Base-by-base conservation (phyloP, 2,888 invertebrate genomes). In the Pristionchus maxplancki region DNA sequence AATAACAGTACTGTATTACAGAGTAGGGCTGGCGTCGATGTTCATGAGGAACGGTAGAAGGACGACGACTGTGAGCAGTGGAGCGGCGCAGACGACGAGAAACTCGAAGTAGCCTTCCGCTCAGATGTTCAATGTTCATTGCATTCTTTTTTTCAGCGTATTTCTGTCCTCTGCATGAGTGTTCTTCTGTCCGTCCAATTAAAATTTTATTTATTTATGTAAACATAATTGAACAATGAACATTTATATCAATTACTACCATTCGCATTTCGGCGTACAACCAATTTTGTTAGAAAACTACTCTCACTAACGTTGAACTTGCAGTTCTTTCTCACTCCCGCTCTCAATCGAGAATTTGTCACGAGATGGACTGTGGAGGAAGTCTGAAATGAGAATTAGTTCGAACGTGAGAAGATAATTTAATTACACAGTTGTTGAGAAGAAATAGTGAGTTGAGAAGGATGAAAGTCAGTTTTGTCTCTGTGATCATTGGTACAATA, bases 371-470 rank as follows among this genome's bases (percentile, higher is more conserved):
- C 71, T 31, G 71, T 71, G 15, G 37, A 71, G 9, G 71, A 71
- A 1, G 71, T 71, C 71, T 71, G 71, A 9, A 71, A 37, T 34
- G n/a, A n/a, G n/a, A n/a, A n/a, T n/a, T n/a, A n/a, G n/a, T n/a
- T n/a, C n/a, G n/a, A n/a, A n/a, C n/a, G n/a, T n/a, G n/a, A n/a
- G n/a, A n/a, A n/a, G n/a, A n/a, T n/a, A n/a, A n/a, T 3, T n/a
- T 58, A 58, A n/a, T 37, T 71, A 71, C 71, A 34, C 71, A 71
- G 9, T 71, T 71, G 9, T 37, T 71, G 24, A 34, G 37, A 8
- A 71, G 71, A 37, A 71, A 71, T 37, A 71, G 37, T 37, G 71
- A 71, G 8, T 71, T 71, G 71, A 71, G 71, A 40, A 71, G 20
- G 37, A 71, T 34, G 71, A 34, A 71, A 8, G 71, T 24, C 9